phyloP scores from a whole-genome alignment of 1,140 invertebrate species.

The Drosophila nigromelanica region DNA sequence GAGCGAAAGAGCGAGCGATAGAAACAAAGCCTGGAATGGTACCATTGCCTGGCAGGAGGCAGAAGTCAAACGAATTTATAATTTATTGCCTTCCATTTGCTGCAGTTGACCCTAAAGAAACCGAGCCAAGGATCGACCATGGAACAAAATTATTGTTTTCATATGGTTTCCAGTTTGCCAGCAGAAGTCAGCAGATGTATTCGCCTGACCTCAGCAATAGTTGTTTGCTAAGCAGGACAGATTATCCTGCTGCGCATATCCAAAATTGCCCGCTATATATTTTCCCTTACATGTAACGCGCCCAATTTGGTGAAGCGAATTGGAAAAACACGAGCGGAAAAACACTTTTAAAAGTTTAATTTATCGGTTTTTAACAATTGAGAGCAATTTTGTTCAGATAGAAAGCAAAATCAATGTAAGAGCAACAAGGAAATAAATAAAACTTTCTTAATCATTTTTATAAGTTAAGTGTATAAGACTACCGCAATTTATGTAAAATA shows the following conservation, averaged over 20 bases:
- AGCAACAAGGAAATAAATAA: no score
- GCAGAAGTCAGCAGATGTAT: conserved; percentile 66
- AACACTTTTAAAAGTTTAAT: no score
- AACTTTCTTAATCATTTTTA: no score
- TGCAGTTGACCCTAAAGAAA: conserved; percentile 74
- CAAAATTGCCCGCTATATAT: conserved; percentile 61
- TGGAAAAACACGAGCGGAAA: background rate
- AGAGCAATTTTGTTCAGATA: no score
- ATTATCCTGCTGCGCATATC: conserved; percentile 29
- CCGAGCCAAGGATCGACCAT: conserved; percentile 30
- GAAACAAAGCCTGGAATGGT: conserved; percentile 31
- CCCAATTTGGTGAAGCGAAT: conserved; percentile 53
- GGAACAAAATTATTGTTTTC: conserved; percentile 73
- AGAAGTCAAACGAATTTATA: conserved; percentile 82
- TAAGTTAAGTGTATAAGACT: no score
- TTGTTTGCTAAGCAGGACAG: conserved; percentile 37
- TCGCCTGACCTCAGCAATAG: conserved; percentile 28
- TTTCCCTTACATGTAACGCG: conserved; percentile 56
- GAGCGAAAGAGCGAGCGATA: background rate
- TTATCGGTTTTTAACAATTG: no score
- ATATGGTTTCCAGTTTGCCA: conserved; percentile 75
- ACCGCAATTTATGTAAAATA: no score
- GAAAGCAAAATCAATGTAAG: no score
- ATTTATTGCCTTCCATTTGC: conserved; percentile 73
- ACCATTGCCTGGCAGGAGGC: conserved; percentile 53